Evolutionary conservation across 2,797 vertebrate species (phyloP), one percentile per base, ranked within the genome.

Genomic region (Rhinella marina): DNA sequence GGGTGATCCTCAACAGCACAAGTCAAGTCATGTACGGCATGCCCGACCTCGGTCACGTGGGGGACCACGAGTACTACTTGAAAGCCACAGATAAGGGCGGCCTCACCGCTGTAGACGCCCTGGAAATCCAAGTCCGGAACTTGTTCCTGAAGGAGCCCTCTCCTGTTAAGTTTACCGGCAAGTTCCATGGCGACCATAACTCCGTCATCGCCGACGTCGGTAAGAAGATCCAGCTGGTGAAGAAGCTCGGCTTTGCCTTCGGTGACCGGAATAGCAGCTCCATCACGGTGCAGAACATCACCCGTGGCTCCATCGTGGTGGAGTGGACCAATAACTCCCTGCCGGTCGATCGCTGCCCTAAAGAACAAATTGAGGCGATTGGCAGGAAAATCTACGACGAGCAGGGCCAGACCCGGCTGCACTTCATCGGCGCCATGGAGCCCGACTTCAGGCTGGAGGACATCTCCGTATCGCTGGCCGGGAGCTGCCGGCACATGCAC

Each of bases 1-100:
- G 98, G 98, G 99, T 99, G 32, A 98, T 99, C 88, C 99, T 99
- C 91, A 99, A 99, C 91, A 98, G 97, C 92, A 98, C 98, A 9
- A 99, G 98, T 93, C 98, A 99, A 93, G 96, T 99, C 73, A 95
- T 99, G 94, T 99, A 99, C 0, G 98, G 98, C 87, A 94, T 99
- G 91, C 98, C 98, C 0, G 97, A 98, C 85, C 93, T 91, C 90
- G 93, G 88, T 86, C 96, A 98, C 10, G 92, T 96, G 11, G 98
- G 98, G 50, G 97, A 96, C 82, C 98, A 99, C 0, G 98, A 98
- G 89, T 99, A 98, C 85, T 99, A 98, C 92, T 96, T 99, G 97
- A 97, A 98, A 0, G 98, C 98, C 0, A 96, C 97, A 0, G 98
- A 99, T 91, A 99, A 99, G 90, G 98, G 97, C 0, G 97, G 97